Conservation (phyloP, 1,140 invertebrate genomes). For the Nautilus pompilius region DNA sequence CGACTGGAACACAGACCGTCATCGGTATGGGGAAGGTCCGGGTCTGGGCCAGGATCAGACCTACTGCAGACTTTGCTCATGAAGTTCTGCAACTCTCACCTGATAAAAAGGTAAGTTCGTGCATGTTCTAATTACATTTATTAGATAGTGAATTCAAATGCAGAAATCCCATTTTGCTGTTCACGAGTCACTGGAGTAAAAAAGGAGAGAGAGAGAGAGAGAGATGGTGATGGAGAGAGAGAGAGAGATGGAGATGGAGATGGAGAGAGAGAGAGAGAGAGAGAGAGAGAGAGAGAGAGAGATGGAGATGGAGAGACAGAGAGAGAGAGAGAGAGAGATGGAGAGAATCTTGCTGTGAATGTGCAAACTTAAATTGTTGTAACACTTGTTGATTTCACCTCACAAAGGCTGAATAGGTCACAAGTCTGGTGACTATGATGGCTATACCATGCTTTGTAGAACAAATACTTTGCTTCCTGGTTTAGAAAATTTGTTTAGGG, state of each 20-base stretch:
- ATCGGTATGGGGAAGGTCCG: conserved; percentile 36
- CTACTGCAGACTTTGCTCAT: conserved; percentile 50
- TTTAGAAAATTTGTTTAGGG: no score
- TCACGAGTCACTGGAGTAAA: no score
- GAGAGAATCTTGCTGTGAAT: not conserved
- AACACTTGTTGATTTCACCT: not conserved
- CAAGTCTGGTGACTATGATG: not conserved
- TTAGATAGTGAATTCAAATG: not conserved
- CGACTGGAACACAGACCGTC: conserved; percentile 14
- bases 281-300: not conserved
- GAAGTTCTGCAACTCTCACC: conserved; percentile 46
- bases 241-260: not conserved
- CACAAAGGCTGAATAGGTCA: not conserved
- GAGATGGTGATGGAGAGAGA: not conserved
- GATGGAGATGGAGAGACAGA: not conserved
- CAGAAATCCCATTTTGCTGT: not conserved
- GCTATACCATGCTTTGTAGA: not conserved
- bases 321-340: not conserved
- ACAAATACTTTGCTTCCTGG: no score
- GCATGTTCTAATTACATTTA: not conserved
- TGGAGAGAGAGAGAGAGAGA: not conserved
- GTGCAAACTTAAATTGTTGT: not conserved
- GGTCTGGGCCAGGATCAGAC: conserved; percentile 52
- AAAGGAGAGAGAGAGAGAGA: not conserved
- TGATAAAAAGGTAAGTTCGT: conserved; percentile 43